Conservation (phyloP, 2,888 invertebrate species). For the Hydraecia micacea region DNA sequence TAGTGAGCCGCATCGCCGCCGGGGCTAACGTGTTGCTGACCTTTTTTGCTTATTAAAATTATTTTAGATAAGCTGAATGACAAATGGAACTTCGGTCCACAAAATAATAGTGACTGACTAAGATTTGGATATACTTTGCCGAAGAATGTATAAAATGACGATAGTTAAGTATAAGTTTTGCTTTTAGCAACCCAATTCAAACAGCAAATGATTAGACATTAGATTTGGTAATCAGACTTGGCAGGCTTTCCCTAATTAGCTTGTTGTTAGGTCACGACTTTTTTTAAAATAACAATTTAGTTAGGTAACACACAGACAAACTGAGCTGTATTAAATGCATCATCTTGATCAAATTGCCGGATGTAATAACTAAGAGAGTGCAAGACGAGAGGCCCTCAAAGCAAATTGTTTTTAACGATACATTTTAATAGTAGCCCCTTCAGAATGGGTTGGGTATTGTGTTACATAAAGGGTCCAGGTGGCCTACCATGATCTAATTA, state of each 20-base stretch:
- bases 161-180: too few species aligned
- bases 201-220: not conserved
- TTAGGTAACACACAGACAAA: slow-evolving; percentile 1
- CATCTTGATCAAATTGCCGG: slow-evolving; percentile 63
- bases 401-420: slow-evolving; percentile 77
- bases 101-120: not conserved
- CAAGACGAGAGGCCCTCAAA: slow-evolving; percentile 64
- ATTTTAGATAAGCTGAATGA: not conserved
- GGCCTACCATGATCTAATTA: too few species aligned
- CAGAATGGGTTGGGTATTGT: slow-evolving; percentile 29
- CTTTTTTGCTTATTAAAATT: not conserved
- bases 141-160: not conserved
- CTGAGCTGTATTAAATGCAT: not conserved
- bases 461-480: slow-evolving; percentile 12
- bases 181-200: not conserved
- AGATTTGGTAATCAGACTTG: too few species aligned
- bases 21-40: not conserved
- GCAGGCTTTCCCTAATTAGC: not conserved
- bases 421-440: slow-evolving; percentile 70
- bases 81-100: not conserved
- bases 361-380: slow-evolving; percentile 65
- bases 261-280: not conserved
- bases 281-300: not conserved
- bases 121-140: not conserved
- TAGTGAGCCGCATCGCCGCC: not conserved